Evolutionary conservation across 2,113 vertebrate genomes (phyloP).

Genomic region (Phyllostomus discolor): DNA sequence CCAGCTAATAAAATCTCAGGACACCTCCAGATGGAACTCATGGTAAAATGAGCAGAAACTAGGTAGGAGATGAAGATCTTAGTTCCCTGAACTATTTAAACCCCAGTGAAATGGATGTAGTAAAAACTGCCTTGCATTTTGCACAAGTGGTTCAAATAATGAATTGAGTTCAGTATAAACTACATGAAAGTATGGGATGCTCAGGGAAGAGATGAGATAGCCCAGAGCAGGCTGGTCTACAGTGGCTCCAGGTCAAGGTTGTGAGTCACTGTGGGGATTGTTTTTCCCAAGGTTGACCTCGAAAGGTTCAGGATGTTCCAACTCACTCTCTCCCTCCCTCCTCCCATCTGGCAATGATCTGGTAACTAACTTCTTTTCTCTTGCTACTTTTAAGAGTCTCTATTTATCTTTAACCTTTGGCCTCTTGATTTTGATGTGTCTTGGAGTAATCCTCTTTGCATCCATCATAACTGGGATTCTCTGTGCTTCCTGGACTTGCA

Average conservation of each 20-base stretch:
- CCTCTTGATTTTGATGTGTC: too few species aligned
- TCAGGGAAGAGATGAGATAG: not conserved
- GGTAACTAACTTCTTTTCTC: too few species aligned
- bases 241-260: not conserved
- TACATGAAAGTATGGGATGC: not conserved
- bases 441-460: too few species aligned
- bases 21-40: not conserved
- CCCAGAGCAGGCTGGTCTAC: fast-evolving
- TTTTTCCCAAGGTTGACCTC: not conserved
- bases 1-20: not conserved
- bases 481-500: too few species aligned
- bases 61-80: not conserved
- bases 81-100: not conserved
- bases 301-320: not conserved
- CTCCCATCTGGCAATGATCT: too few species aligned
- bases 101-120: not conserved
- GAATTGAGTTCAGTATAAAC: not conserved
- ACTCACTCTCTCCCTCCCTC: too few species aligned
- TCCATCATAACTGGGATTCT: too few species aligned
- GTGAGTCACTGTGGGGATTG: not conserved
- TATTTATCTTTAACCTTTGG: too few species aligned
- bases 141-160: not conserved
- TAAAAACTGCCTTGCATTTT: not conserved
- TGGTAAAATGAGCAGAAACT: not conserved
- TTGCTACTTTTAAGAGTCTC: too few species aligned